A percentile compares a stretch with the other conserved stretches of the same genome.
Conservation (phyloP, 2,797 vertebrate species). For the Gymnodraco acuticeps region DNA sequence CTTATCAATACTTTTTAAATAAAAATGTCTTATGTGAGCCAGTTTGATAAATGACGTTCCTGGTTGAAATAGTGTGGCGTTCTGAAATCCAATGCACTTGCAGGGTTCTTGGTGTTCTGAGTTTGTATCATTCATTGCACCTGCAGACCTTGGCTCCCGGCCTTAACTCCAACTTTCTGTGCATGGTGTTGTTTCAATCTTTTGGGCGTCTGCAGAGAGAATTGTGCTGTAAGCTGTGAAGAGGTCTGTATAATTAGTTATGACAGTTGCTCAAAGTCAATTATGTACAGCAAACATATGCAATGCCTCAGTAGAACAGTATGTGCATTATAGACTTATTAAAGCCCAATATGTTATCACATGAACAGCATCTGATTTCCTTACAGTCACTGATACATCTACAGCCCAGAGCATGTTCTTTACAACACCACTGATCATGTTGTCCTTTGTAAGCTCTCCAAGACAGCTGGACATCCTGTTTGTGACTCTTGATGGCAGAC, state of each 20-base stretch:
- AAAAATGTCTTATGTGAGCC: not conserved
- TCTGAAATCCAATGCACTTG: too few relatives aligned
- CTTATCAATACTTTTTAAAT: not conserved
- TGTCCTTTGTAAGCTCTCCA: constrained; percentile 10
- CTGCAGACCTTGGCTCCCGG: constrained; percentile 18
- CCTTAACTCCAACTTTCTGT: constrained; percentile 22
- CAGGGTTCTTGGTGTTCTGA: too few relatives aligned
- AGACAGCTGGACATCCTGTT: constrained; percentile 28
- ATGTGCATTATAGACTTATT: constrained; percentile 19
- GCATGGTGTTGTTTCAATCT: constrained; percentile 22
- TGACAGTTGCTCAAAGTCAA: constrained; percentile 37
- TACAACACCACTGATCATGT: constrained; percentile 14
- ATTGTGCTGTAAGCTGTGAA: constrained; percentile 25
- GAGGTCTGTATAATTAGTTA: constrained; percentile 21
- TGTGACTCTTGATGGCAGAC: constrained; percentile 25
- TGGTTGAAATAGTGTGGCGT: too few relatives aligned
- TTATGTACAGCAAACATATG: constrained; percentile 21
- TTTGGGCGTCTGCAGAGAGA: constrained; percentile 4
- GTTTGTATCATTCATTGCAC: not conserved
- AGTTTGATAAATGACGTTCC: too few relatives aligned
- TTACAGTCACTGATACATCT: constrained; percentile 11
- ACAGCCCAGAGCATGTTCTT: constrained; percentile 10
- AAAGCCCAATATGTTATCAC: constrained; percentile 48
- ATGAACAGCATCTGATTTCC: constrained; percentile 61
- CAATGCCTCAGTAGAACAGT: constrained; percentile 6